A percentile compares a stretch with the other conserved stretches of the same genome.
Evolutionary conservation across 1,140 invertebrate species (phyloP).

Genomic region (Aphaenogaster rudis): DNA sequence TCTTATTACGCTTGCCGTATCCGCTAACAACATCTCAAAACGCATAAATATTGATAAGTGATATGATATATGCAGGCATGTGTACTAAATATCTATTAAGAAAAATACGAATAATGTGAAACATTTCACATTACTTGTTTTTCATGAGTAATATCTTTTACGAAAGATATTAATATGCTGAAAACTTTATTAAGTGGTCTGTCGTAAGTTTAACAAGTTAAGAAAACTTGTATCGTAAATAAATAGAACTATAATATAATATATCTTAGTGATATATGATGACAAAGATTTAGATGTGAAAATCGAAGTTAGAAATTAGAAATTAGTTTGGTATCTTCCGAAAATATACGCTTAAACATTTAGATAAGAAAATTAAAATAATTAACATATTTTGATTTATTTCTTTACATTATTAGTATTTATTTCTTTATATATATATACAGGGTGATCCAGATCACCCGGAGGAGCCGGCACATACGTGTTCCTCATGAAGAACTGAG

Average conservation of each 20-base stretch:
- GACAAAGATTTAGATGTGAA: neutral
- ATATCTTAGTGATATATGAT: neutral
- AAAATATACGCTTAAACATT: neutral
- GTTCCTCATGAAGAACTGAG: no score
- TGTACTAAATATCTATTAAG: neutral
- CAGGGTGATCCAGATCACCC: no score
- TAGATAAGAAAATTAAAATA: neutral
- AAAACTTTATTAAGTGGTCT: conserved; percentile 13
- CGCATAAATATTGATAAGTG: neutral
- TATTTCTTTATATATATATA: neutral
- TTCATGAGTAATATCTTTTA: neutral
- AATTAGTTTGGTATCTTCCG: neutral
- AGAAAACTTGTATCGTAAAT: conserved; percentile 14
- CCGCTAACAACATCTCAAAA: neutral
- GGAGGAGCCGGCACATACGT: no score
- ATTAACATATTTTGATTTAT: neutral
- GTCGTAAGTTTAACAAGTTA: neutral
- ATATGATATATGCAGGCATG: neutral
- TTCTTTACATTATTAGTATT: neutral
- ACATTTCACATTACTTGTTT: neutral
- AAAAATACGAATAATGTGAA: neutral
- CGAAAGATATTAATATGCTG: neutral
- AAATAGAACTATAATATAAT: neutral
- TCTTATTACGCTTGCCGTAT: conserved; percentile 14
- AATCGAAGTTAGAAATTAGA: neutral